Conservation (phyloP, 2,888 invertebrate species). For the Tipula lateralis region DNA sequence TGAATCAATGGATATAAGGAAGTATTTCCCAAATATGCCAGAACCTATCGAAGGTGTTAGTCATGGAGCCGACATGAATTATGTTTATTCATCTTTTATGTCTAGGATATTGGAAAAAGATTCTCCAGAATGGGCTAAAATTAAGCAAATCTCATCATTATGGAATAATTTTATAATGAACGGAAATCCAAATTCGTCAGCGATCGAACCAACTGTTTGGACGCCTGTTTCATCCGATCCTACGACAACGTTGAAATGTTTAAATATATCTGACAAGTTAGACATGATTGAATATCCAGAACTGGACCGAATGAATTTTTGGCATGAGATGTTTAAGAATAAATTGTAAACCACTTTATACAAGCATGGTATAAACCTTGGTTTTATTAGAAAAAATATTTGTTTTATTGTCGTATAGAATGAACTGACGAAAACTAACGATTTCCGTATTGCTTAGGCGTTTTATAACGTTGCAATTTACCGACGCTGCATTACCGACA, state of each 20-base stretch:
- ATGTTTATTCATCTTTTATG: slow-evolving; percentile 49
- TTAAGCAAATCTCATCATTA: slow-evolving; percentile 47
- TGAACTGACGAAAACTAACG: no score
- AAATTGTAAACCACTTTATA: no score
- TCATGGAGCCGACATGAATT: slow-evolving; percentile 59
- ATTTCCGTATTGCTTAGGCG: no score
- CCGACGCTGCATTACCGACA: no score
- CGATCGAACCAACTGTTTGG: neutral
- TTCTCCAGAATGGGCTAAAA: neutral
- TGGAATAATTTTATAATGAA: slow-evolving; percentile 62
- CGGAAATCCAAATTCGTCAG: slow-evolving; percentile 45
- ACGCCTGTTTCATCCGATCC: neutral
- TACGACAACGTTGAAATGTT: neutral
- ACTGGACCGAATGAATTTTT: slow-evolving; percentile 40
- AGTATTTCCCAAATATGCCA: neutral
- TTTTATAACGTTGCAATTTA: no score
- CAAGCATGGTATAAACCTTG: no score
- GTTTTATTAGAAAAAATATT: no score
- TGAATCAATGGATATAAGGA: neutral
- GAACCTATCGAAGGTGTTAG: slow-evolving; percentile 49
- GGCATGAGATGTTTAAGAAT: slow-evolving; percentile 37
- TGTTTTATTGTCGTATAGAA: no score
- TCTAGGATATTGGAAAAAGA: slow-evolving; percentile 30
- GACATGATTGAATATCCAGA: slow-evolving; percentile 42
- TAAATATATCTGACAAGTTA: slow-evolving; percentile 31